These are phyloP conservation scores for Aphis gossypii DNA, from an alignment of 1,140 invertebrate genomes.

Conservation along the genomic window DNA sequence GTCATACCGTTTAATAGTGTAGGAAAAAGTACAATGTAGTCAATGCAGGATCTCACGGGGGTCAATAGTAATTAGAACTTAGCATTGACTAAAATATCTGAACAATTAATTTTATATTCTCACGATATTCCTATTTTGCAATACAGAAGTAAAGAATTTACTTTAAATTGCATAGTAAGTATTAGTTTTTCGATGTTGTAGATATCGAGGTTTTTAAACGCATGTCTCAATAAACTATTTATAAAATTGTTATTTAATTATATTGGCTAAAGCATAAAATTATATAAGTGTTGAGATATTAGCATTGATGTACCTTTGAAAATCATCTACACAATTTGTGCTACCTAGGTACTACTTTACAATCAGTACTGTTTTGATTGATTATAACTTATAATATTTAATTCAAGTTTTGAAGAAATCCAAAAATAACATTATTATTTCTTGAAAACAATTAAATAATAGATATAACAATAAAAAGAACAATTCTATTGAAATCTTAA, in stretches of 20 bases:
- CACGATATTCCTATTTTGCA: background rate
- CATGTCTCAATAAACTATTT: background rate
- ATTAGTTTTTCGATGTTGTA: background rate
- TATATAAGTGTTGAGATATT: background rate
- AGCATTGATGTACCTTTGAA: too few relatives aligned
- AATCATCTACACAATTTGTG: too few relatives aligned
- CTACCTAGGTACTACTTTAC: too few relatives aligned
- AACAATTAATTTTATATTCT: conserved; percentile 14
- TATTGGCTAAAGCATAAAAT: background rate
- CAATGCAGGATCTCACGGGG: background rate
- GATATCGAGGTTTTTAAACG: background rate
- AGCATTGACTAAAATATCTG: background rate
- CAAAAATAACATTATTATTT: background rate
- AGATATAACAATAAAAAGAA: background rate
- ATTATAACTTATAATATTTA: background rate
- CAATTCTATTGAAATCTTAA: background rate
- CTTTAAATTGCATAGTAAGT: background rate
- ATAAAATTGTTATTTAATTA: background rate
- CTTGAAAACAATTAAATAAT: background rate
- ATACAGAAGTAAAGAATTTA: background rate
- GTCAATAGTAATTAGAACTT: background rate
- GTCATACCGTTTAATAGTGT: background rate
- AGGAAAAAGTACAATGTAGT: background rate
- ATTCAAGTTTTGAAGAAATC: background rate
- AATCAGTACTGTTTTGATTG: background rate